Percentiles rank a stretch among this genome's conserved stretches.
These are phyloP conservation scores for Scaptomyza flava DNA, from an alignment of 2,888 invertebrate species.

Conservation along the genomic window DNA sequence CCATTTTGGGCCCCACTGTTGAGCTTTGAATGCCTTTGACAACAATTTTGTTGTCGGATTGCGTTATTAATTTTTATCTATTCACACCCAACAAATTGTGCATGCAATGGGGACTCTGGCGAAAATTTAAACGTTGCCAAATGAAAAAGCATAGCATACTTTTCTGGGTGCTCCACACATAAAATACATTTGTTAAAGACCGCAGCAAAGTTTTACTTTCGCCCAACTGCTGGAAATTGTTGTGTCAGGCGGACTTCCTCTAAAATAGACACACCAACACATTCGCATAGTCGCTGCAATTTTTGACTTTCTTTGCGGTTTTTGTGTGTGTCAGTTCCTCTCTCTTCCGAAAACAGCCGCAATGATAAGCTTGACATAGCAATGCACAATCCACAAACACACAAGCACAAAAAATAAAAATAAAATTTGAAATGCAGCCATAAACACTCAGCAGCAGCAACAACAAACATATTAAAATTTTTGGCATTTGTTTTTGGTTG, in stretches of 20 bases:
- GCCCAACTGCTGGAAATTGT: conserved; percentile 46
- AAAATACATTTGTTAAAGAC: conserved; percentile 36
- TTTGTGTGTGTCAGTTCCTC: conserved; percentile 12
- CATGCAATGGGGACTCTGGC: conserved; percentile 22
- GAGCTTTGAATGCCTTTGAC: conserved; percentile 45
- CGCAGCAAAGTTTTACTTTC: conserved; percentile 46
- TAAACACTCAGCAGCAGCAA: conserved; percentile 23
- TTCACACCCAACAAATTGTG: conserved; percentile 43
- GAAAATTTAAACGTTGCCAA: conserved; percentile 13
- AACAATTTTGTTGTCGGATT: conserved; percentile 40
- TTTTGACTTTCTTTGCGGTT: conserved; percentile 40
- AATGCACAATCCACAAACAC: conserved; percentile 23
- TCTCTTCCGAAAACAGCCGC: conserved; percentile 14
- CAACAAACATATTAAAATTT: conserved; percentile 44
- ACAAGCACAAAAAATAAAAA: conserved; percentile 8
- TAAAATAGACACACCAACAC: conserved; percentile 6
- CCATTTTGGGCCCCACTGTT: conserved; percentile 31
- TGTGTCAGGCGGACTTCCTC: conserved; percentile 36
- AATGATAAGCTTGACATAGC: conserved; percentile 57
- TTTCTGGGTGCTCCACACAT: conserved; percentile 32
- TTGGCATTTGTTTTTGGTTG: conserved; percentile 51
- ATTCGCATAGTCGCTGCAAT: conserved; percentile 11
- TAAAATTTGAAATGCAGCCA: conserved; percentile 24
- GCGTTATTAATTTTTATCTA: conserved; percentile 66
- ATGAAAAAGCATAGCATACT: conserved; percentile 33